Evolutionary conservation across 1,140 invertebrate species (phyloP).

Genomic region (Liolophura sinensis): DNA sequence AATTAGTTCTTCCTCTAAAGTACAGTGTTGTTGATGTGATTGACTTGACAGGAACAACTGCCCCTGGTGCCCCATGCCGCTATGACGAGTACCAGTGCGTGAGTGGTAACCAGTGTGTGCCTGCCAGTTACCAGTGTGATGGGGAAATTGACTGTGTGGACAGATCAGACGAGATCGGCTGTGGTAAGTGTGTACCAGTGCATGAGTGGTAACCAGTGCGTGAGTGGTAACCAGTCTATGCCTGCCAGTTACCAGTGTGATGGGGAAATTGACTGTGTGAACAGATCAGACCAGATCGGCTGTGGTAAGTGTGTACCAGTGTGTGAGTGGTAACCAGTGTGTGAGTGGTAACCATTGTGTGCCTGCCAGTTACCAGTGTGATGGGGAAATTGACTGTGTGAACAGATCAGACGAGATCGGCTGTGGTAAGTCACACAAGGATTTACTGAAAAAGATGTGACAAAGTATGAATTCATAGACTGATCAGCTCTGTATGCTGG

Average conservation of each 20-base stretch:
- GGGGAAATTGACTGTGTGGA: conserved; percentile 84
- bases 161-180: conserved; percentile 88
- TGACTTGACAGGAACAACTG: conserved; percentile 36
- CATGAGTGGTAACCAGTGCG: conserved; percentile 76
- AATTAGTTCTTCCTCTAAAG: not conserved
- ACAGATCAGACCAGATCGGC: conserved; percentile 88
- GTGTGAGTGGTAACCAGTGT: conserved; percentile 83
- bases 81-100: conserved; percentile 82
- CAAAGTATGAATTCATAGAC: too few species aligned
- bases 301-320: conserved; percentile 84
- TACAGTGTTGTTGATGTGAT: not conserved
- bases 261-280: conserved; percentile 80
- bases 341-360: conserved; percentile 80
- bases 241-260: conserved; percentile 95
- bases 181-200: conserved; percentile 78
- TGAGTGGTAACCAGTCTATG: too few species aligned
- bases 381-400: conserved; percentile 81
- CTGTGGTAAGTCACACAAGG: conserved; percentile 76
- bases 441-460: too few species aligned
- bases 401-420: conserved; percentile 91
- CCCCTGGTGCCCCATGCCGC: conserved; percentile 71
- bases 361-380: conserved; percentile 92
- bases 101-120: conserved; percentile 83
- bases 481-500: too few species aligned
- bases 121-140: conserved; percentile 93